Evolutionary conservation across 2,797 vertebrate species (phyloP).

Genomic region (Cyprinodon diabolis): DNA sequence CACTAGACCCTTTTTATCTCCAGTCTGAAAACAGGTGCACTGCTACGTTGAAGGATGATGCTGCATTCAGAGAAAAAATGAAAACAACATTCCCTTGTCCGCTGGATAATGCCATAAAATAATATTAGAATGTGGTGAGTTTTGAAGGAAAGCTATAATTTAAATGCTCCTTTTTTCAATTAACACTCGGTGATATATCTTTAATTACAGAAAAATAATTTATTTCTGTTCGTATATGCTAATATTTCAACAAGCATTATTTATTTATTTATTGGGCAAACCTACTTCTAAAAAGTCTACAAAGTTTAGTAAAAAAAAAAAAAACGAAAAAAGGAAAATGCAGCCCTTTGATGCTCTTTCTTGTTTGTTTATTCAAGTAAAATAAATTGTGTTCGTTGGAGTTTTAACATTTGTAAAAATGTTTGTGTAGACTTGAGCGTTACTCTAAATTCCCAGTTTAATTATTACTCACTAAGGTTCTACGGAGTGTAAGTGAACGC

Average conservation of each 20-base stretch:
- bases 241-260: too few relatives aligned
- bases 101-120: neutral
- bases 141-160: neutral
- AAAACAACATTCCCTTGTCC: neutral
- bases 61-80: slow-evolving; percentile 26
- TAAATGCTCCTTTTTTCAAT: neutral
- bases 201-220: too few relatives aligned
- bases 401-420: neutral
- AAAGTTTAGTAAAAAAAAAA: too few relatives aligned
- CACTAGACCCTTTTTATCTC: neutral
- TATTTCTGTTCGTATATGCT: too few relatives aligned
- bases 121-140: neutral
- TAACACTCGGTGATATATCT: neutral
- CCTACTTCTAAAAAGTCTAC: too few relatives aligned
- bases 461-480: neutral
- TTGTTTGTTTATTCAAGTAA: neutral
- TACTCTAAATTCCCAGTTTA: neutral
- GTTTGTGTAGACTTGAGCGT: neutral
- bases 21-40: slow-evolving; percentile 53
- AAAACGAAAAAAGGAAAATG: too few relatives aligned
- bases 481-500: slow-evolving; percentile 51
- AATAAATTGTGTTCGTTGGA: neutral
- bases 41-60: slow-evolving; percentile 12
- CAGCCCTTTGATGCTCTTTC: neutral
- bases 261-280: too few relatives aligned